Evolutionary conservation across 2,888 invertebrate genomes (phyloP), one percentile per base, ranked within the genome.

Genomic region (Eurytoma californica): DNA sequence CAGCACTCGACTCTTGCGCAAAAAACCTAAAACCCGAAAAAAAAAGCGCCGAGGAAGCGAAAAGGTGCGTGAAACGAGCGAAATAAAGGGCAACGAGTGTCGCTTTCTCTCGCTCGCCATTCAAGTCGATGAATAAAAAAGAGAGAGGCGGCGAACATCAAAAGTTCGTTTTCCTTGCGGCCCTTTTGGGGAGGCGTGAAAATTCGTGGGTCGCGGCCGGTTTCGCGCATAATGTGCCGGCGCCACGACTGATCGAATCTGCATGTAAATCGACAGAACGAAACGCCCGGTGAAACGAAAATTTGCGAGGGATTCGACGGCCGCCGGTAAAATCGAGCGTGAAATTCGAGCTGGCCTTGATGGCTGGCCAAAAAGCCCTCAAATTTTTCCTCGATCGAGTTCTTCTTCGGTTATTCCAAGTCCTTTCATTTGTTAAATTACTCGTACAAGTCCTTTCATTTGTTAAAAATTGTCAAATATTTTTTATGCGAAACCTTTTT

Each of bases 221-320:
- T 66, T 57, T 55, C 63, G 24, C 51, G 60, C 68, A 69, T 76
- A 75, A 75, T 75, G 74, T 20, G 72, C 7, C 0, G 13, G 72
- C 60, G 77, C 78, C 76, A 79, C 70, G n/a, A 82, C 74, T 83
- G 85, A 86, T 86, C 82, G 82, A 85, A 85, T 87, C 83, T 85
- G 82, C 85, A 85, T 84, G 84, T 83, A 86, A 86, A 86, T 85
- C 84, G 85, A 83, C 77, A 82, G 83, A 84, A 85, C 84, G 16
- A 14, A 24, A 83, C 85, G 84, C 83, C 24, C 3, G 14, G 28
- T 24, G 65, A 30, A 24, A n/a, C 28, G 53, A 16, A 12, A 80
- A 82, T 82, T 84, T 83, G 80, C 80, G 79, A 61, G 58, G 24
- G 12, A 69, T 69, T 58, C 49, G 60, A 24, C 16, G 14, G 51